Evolutionary conservation across 2,113 vertebrate genomes (phyloP).

Genomic region (Silurus meridionalis): DNA sequence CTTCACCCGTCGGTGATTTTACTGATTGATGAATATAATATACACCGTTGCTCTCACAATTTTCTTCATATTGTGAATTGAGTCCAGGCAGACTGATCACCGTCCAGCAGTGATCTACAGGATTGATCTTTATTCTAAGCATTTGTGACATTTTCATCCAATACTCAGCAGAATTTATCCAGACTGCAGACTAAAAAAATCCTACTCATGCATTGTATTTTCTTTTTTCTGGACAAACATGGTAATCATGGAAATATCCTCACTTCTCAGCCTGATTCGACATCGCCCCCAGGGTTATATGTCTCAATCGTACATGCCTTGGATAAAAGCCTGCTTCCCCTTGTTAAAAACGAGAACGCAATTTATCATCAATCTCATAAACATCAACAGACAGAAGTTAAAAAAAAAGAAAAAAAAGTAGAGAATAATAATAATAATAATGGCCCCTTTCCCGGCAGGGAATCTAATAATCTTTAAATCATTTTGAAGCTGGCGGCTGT

Average conservation of each 20-base stretch:
- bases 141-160: constrained; percentile 2
- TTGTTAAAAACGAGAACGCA: constrained; percentile 36
- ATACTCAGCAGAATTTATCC: constrained; percentile 17
- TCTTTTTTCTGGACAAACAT: background rate
- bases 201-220: background rate
- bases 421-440: constrained; percentile 41
- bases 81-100: background rate
- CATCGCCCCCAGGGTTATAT: constrained; percentile 22
- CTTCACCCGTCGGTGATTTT: too few species aligned
- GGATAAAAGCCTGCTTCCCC: constrained; percentile 28
- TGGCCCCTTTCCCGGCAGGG: constrained; percentile 39
- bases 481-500: constrained; percentile 37
- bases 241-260: constrained; percentile 12
- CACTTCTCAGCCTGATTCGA: constrained; percentile 20
- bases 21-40: too few species aligned
- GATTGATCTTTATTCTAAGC: background rate
- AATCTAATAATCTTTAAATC: constrained; percentile 51
- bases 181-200: background rate
- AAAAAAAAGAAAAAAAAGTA: constrained; percentile 13
- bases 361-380: constrained; percentile 46
- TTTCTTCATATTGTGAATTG: background rate
- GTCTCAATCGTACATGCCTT: constrained; percentile 28
- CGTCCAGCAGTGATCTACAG: constrained; percentile 3
- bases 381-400: constrained; percentile 33
- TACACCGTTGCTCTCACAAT: background rate